A percentile compares a stretch with the other conserved stretches of the same genome.
Evolutionary conservation across 2,113 vertebrate genomes (phyloP).

Genomic region (Labrus mixtus): DNA sequence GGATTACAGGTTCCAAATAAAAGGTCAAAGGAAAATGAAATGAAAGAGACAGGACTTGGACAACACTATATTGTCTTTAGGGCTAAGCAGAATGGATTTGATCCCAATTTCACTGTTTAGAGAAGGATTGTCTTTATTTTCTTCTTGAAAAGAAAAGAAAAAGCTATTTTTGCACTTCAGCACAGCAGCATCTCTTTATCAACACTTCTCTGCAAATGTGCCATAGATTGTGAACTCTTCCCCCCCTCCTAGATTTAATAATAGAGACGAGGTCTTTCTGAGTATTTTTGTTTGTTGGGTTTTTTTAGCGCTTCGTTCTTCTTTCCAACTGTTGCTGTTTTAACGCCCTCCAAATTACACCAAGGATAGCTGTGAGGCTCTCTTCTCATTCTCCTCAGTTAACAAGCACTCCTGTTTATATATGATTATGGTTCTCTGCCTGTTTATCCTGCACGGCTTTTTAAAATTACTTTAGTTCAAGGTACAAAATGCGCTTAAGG

Average conservation of each 20-base stretch:
- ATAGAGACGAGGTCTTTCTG: constrained; percentile 19
- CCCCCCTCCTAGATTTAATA: constrained; percentile 38
- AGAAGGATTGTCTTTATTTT: constrained; percentile 21
- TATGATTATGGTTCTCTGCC: constrained; percentile 69
- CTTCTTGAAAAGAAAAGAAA: constrained; percentile 28
- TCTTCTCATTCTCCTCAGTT: constrained; percentile 72
- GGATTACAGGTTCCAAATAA: constrained; percentile 54
- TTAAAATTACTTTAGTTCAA: constrained; percentile 62
- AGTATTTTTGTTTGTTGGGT: constrained; percentile 61
- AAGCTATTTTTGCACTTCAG: constrained; percentile 27
- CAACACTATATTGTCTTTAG: constrained; percentile 33
- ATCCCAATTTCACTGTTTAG: constrained; percentile 41
- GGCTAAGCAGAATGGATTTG: constrained; percentile 32
- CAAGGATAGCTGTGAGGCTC: constrained; percentile 61
- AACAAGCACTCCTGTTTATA: constrained; percentile 77
- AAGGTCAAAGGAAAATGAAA: constrained; percentile 73
- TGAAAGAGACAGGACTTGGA: constrained; percentile 42
- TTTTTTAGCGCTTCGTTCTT: constrained; percentile 48
- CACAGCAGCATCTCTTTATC: constrained; percentile 37
- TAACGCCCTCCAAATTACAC: constrained; percentile 68
- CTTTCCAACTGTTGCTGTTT: constrained; percentile 63
- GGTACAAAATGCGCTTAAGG: constrained; percentile 52
- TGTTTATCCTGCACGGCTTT: constrained; percentile 54
- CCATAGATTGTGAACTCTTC: constrained; percentile 34
- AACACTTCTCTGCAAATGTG: constrained; percentile 27